Percentiles rank a stretch among this genome's conserved stretches.
These are phyloP conservation scores for Betta splendens DNA, from an alignment of 2,797 vertebrate genomes.

Conservation along the genomic window DNA sequence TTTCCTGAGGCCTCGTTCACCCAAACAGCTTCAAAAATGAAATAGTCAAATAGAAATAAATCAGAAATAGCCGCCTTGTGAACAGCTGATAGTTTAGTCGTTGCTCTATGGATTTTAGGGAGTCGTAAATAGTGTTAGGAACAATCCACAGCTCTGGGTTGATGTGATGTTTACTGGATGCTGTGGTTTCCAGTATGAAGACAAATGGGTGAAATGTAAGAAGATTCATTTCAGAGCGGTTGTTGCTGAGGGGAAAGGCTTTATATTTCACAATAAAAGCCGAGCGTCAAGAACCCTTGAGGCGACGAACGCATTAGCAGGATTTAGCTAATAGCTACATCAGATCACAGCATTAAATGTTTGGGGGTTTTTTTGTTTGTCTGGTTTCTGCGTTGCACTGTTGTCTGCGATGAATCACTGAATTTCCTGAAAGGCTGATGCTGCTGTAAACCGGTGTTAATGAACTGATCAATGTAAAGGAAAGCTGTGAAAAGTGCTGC, in stretches of 20 bases:
- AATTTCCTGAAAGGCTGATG: conserved; percentile 30
- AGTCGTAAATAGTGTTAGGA: conserved; percentile 40
- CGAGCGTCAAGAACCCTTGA: conserved; percentile 10
- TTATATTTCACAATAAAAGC: conserved; percentile 19
- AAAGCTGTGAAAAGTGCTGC: conserved; percentile 48
- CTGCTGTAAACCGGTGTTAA: conserved; percentile 43
- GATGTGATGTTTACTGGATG: conserved; percentile 42
- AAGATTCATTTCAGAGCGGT: conserved; percentile 17
- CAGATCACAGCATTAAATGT: conserved; percentile 33
- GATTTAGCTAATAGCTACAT: conserved; percentile 21
- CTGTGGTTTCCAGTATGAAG: conserved; percentile 27
- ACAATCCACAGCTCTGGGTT: conserved; percentile 45
- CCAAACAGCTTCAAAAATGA: not conserved
- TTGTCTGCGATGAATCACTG: conserved; percentile 10
- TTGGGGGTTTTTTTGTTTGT: too few relatives aligned
- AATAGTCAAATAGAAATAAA: not conserved
- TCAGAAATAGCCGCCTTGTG: not conserved
- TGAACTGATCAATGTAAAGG: conserved; percentile 22
- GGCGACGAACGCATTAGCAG: conserved; percentile 27
- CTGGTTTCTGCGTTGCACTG: conserved; percentile 20
- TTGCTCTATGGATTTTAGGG: conserved; percentile 14
- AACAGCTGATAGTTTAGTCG: conserved; percentile 1
- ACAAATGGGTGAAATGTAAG: conserved; percentile 4
- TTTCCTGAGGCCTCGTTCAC: not conserved
- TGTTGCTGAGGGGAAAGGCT: conserved; percentile 8